These are phyloP conservation scores for Trematomus bernacchii DNA, from an alignment of 2,797 vertebrate genomes.

Conservation along the genomic window DNA sequence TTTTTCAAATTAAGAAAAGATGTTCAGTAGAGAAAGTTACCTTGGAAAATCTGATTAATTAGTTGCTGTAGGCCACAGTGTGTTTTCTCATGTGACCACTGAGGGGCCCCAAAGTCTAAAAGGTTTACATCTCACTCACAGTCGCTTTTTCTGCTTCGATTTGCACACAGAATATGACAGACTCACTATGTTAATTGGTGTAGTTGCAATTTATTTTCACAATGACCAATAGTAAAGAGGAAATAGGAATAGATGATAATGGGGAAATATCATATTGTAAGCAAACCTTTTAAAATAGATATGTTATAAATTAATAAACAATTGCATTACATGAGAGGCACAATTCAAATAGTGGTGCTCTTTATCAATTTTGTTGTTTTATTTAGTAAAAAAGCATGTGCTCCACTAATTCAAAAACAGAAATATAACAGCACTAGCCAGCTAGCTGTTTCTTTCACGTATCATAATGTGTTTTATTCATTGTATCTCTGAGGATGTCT, in stretches of 20 bases:
- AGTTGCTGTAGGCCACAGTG: neutral
- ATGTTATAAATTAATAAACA: slow-evolving; percentile 32
- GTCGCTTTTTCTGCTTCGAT: neutral
- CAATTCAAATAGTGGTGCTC: slow-evolving; percentile 12
- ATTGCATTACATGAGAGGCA: neutral
- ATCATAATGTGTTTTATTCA: neutral
- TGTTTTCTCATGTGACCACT: neutral
- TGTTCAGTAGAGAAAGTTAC: neutral
- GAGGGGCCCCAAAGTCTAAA: neutral
- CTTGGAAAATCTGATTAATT: neutral
- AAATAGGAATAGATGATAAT: neutral
- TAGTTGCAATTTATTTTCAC: slow-evolving; percentile 20
- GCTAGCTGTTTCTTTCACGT: slow-evolving; percentile 46
- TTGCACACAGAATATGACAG: slow-evolving; percentile 8
- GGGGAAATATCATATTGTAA: neutral
- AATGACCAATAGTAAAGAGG: slow-evolving; percentile 8
- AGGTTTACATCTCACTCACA: neutral
- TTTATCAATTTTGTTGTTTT: slow-evolving; percentile 22
- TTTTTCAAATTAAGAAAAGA: neutral
- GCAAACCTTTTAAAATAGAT: neutral
- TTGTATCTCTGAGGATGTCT: neutral
- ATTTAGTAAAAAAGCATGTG: slow-evolving; percentile 17
- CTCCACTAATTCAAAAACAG: neutral
- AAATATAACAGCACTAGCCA: slow-evolving; percentile 49
- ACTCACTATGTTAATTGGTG: neutral